A percentile compares a stretch with the other conserved stretches of the same genome.
These are phyloP conservation scores for Ellobium chinense DNA, from an alignment of 2,888 invertebrate species.

Conservation along the genomic window DNA sequence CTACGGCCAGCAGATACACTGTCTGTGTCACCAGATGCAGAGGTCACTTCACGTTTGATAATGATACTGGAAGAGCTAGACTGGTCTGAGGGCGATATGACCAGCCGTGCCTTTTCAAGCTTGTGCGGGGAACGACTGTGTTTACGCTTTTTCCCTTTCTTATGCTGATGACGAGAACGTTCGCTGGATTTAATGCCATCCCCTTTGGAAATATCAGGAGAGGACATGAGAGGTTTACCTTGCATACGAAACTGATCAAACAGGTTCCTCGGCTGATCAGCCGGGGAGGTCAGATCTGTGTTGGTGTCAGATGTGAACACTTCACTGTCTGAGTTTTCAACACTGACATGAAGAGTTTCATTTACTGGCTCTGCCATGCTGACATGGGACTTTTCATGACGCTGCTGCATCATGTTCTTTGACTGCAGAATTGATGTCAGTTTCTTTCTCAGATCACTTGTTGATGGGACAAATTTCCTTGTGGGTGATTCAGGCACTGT, in stretches of 20 bases:
- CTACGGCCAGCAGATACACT: neutral
- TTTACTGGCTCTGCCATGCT: conserved; percentile 10
- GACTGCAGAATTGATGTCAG: conserved; percentile 33
- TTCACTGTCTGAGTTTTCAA: conserved; percentile 31
- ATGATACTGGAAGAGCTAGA: neutral
- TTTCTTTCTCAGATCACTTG: conserved; percentile 36
- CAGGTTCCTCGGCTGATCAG: conserved; percentile 28
- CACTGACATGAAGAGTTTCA: conserved; percentile 18
- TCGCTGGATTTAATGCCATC: neutral
- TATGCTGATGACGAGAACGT: neutral
- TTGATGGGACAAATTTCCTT: conserved; percentile 23
- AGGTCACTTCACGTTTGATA: conserved; percentile 12
- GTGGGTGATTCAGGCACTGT: conserved; percentile 17
- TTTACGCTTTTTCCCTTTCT: conserved; percentile 20
- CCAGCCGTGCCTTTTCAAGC: neutral
- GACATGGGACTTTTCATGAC: neutral
- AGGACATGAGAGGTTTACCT: conserved; percentile 10
- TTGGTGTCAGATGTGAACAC: conserved; percentile 35
- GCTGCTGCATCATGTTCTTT: conserved; percentile 30
- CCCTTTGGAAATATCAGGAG: neutral
- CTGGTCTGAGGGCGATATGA: conserved; percentile 12
- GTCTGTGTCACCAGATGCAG: neutral
- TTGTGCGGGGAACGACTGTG: conserved; percentile 23
- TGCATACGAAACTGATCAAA: conserved; percentile 38
- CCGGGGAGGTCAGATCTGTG: conserved; percentile 18